These are phyloP conservation scores for Synanceia verrucosa DNA, from an alignment of 2,797 vertebrate species.

Conservation along the genomic window DNA sequence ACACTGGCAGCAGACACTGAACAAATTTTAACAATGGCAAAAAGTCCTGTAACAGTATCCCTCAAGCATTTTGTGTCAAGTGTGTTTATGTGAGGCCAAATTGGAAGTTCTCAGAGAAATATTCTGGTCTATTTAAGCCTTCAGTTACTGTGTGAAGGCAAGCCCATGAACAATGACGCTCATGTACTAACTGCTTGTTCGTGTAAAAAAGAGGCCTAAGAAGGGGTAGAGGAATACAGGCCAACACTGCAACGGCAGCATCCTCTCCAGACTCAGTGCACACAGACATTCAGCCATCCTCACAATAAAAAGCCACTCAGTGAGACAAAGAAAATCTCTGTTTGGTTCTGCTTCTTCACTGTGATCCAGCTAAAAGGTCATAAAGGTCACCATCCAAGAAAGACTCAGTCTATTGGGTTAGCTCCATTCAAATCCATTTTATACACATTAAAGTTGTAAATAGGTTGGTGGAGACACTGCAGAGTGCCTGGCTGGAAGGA, in stretches of 20 bases:
- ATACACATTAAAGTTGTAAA: constrained; percentile 58
- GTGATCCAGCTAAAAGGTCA: constrained; percentile 41
- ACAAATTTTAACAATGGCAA: background rate
- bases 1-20: no score
- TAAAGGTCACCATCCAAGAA: constrained; percentile 37
- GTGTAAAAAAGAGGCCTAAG: constrained; percentile 1
- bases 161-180: background rate
- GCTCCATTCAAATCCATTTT: constrained; percentile 48
- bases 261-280: constrained; percentile 32
- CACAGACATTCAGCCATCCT: constrained; percentile 52
- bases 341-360: constrained; percentile 57
- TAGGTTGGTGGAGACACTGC: constrained; percentile 11
- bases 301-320: constrained; percentile 38
- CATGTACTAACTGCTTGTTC: background rate
- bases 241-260: background rate
- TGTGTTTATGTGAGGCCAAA: background rate
- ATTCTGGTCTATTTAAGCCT: background rate
- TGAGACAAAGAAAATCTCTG: constrained; percentile 35
- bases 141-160: background rate
- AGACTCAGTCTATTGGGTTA: constrained; percentile 40
- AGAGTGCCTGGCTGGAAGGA: constrained; percentile 1
- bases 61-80: background rate
- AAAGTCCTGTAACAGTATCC: background rate
- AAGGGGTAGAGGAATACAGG: constrained; percentile 26
- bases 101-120: background rate